Base-by-base conservation (phyloP, 2,797 vertebrate species). In the Busarellus nigricollis region DNA sequence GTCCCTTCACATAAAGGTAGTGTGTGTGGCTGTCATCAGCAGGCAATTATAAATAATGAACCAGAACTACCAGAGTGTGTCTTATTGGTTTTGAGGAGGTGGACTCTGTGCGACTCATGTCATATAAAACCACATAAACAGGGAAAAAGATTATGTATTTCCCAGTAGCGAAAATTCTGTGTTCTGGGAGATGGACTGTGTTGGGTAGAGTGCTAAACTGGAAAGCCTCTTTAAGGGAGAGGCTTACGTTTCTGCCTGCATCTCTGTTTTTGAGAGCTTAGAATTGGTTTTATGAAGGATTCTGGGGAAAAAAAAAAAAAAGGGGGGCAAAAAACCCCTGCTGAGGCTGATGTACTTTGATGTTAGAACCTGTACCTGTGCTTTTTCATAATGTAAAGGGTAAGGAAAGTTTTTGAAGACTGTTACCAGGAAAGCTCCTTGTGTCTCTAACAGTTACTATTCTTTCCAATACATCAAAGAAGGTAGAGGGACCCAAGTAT, bases 61-160 rank as follows among this genome's bases (percentile, higher is more conserved):
- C 59, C 54, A n/a, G 69, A 86, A 92, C 74, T 78, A 87, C 77
- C 65, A 72, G 74, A 33, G 13, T 18, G 65, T 61, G 61, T 52
- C 49, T 19, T 19, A 42, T 72, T 88, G 63, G 13, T 35, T 94
- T 90, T 88, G 92, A 78, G 76, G 80, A 73, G 76, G 52, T 42
- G 9, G 13, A 42, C 78, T 92, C 84, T 31, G 9, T 87, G 45
- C 71, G 92, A 63, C 45, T 93, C 52, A 45, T 77, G 76, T 93
- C 72, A 78, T 95, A 87, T 93, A 85, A 91, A 97, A 96, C 87
- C 59, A 55, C 40, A 89, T 82, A 90, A 96, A 83, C 55, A 84
- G 55, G 54, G 42, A 80, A 55, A 91, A 96, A 81, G 35, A 71
- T 93, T 58, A 13, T 67, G 57, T 84, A 61, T 84, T 77, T 97